Evolutionary conservation across 2,797 vertebrate genomes (phyloP).

Genomic region (Hyperoplus immaculatus): DNA sequence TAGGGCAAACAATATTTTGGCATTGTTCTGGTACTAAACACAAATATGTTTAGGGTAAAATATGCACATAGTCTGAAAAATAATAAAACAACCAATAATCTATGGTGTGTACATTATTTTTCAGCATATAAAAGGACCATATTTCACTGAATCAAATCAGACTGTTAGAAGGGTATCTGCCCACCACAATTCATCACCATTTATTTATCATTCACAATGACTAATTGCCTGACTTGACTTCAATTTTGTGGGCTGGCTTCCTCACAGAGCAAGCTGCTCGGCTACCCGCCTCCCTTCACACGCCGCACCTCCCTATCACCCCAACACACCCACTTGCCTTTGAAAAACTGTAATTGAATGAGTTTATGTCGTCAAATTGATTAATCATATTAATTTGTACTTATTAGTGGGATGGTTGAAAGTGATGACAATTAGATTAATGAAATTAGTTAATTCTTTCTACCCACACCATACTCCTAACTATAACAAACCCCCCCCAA

Average conservation of each 20-base stretch:
- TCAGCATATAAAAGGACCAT: conserved; percentile 15
- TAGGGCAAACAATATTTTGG: not conserved
- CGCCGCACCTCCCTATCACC: conserved; percentile 82
- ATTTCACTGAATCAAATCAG: conserved; percentile 41
- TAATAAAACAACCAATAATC: conserved; percentile 4
- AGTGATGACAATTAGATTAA: conserved; percentile 96
- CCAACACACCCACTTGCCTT: conserved; percentile 91
- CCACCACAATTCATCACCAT: conserved; percentile 65
- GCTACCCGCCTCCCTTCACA: conserved; percentile 67
- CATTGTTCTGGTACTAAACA: not conserved
- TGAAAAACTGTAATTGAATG: conserved; percentile 95
- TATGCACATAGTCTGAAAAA: not conserved
- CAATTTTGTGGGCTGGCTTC: conserved; percentile 75
- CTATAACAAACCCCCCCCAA: conserved; percentile 68
- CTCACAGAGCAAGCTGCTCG: conserved; percentile 65
- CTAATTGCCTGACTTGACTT: conserved; percentile 78
- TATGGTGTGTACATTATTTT: conserved; percentile 11
- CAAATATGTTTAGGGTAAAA: not conserved
- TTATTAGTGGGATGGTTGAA: conserved; percentile 95
- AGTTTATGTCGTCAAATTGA: conserved; percentile 98
- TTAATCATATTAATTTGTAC: conserved; percentile 98
- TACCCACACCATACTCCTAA: conserved; percentile 73
- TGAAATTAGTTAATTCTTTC: conserved; percentile 91
- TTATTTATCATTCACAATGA: conserved; percentile 81
- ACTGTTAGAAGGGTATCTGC: conserved; percentile 38